Conservation (phyloP, 1,140 invertebrate species). For the Macrosteles quadrilineatus region DNA sequence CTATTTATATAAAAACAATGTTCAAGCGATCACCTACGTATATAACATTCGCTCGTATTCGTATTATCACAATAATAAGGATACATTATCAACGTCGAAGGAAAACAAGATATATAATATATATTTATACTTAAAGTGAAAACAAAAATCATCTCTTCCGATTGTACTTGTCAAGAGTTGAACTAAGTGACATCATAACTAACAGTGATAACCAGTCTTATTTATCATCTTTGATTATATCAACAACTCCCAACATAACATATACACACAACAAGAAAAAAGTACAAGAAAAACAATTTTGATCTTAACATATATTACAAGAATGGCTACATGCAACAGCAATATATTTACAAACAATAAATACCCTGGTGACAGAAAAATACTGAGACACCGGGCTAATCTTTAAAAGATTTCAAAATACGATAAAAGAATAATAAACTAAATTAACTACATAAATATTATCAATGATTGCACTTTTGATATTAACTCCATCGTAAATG, state of each 20-base stretch:
- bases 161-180: constrained; percentile 11
- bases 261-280: constrained; percentile 31
- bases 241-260: constrained; percentile 34
- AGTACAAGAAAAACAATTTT: constrained; percentile 28
- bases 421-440: constrained; percentile 24
- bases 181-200: constrained; percentile 31
- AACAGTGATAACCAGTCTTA: constrained; percentile 35
- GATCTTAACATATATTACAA: constrained; percentile 28
- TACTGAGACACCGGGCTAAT: constrained; percentile 19
- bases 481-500: constrained; percentile 25
- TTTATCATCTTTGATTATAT: constrained; percentile 31
- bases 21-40: neutral
- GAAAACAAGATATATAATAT: constrained; percentile 22
- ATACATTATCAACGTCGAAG: constrained; percentile 8
- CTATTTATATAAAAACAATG: constrained; percentile 19
- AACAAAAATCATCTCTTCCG: constrained; percentile 22
- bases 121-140: constrained; percentile 25
- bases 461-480: constrained; percentile 31
- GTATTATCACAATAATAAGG: constrained; percentile 22
- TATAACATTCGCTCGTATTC: neutral
- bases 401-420: constrained; percentile 23
- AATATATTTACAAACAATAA: constrained; percentile 34
- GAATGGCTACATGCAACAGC: constrained; percentile 23
- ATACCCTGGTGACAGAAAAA: constrained; percentile 26
- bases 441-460: constrained; percentile 19